Base-by-base conservation (phyloP, 2,797 vertebrate genomes). In the Paramormyrops hopkinsi region DNA sequence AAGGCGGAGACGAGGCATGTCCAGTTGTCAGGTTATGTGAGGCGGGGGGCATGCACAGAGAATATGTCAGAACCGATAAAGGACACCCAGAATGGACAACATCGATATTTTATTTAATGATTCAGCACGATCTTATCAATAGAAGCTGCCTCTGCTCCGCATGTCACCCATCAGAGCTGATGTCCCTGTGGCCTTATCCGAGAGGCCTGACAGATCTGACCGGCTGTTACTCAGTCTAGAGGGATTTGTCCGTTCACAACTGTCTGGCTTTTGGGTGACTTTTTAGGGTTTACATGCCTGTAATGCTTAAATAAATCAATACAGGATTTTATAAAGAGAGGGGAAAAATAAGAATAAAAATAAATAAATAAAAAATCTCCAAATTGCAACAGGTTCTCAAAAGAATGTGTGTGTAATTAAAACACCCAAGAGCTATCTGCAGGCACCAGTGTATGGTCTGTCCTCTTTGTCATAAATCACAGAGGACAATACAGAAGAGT, bases 381-480 rank as follows among this genome's bases (percentile, higher is more conserved):
- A 76, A 76, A 76, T 17, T 17, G 33, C 29, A 76, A 37, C 69
- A 69, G 62, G 69, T 41, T 76, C 37, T 76, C 37, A 76, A 41
- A 76, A 76, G 17, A 82, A 85, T 59, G 12, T n/a, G 14, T 6
- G n/a, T 29, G n/a, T 53, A 62, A 44, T 9, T 46, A 59, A 84
- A 29, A 86, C 4, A 56, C 14, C 25, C 12, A 62, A 56, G 4
- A 85, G 82, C 44, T 33, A 48, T 14, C 25, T 84, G 79, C 1
- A 19, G 41, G 12, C 79, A 56, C 6, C 41, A 59, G 29, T 85
- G 44, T 22, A 2, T 85, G 46, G 22, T 83, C 79, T 8, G 46
- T 17, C n/a, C n/a, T 46, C 17, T 89, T 25, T 51, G 79, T 50
- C 44, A 65, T 89, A 65, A 85, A 89, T 89, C 79, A 85, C 41